A percentile compares a stretch with the other conserved stretches of the same genome.
phyloP scores from a whole-genome alignment of 2,797 vertebrate species.

The Chelonia mydas region DNA sequence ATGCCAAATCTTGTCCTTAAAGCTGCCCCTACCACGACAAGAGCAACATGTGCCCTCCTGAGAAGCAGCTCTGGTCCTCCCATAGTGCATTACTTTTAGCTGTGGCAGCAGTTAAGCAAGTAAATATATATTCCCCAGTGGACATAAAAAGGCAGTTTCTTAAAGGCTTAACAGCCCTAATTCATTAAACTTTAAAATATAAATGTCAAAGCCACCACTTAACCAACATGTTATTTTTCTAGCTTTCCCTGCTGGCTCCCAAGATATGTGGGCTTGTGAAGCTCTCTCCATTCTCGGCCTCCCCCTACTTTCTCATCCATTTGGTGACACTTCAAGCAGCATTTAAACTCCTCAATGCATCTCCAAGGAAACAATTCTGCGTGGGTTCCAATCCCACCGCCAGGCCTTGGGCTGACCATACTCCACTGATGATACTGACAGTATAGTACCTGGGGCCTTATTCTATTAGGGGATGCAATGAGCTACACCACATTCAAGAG shows the following conservation, averaged over 20 bases:
- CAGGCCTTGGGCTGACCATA: not conserved
- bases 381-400: rapidly evolving
- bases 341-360: not conserved
- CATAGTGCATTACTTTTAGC: not conserved
- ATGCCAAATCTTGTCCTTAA: constrained; percentile 37
- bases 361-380: not conserved
- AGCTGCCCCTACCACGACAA: not conserved
- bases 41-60: not conserved
- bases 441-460: not conserved
- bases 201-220: not conserved
- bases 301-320: not conserved
- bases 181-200: not conserved
- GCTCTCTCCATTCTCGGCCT: not conserved
- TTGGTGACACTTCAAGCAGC: not conserved
- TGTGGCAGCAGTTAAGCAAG: not conserved
- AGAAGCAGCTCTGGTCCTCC: not conserved
- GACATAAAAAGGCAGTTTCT: not conserved
- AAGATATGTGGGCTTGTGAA: not conserved
- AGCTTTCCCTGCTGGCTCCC: not conserved
- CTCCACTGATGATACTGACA: rapidly evolving
- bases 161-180: not conserved
- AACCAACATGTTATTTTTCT: not conserved
- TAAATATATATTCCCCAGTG: not conserved
- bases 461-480: not conserved
- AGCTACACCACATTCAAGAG: rapidly evolving